These are phyloP conservation scores for Tholera decimalis DNA, from an alignment of 2,888 invertebrate genomes.

Conservation along the genomic window DNA sequence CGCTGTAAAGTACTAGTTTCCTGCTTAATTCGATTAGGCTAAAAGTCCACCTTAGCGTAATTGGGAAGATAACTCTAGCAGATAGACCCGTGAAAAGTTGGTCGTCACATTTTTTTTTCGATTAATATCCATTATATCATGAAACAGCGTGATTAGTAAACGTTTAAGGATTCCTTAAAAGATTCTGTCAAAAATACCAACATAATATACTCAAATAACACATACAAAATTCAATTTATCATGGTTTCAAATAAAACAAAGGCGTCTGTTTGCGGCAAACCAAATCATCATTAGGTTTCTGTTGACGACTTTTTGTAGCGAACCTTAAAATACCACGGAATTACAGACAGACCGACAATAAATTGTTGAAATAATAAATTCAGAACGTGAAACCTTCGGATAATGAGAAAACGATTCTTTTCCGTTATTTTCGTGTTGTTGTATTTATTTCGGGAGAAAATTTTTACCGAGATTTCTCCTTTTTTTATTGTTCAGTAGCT, in stretches of 20 bases:
- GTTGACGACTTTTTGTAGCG: conserved; percentile 44
- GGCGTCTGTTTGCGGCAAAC: conserved; percentile 15
- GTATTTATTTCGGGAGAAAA: conserved; percentile 30
- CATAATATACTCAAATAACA: not conserved
- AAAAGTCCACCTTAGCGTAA: too few relatives aligned
- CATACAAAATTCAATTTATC: conserved; percentile 12
- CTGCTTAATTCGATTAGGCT: too few relatives aligned
- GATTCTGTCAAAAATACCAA: too few relatives aligned
- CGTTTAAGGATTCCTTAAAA: too few relatives aligned
- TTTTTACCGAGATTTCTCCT: conserved; percentile 35
- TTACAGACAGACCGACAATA: conserved; percentile 62
- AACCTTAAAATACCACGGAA: conserved; percentile 53
- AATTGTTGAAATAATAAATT: conserved; percentile 65
- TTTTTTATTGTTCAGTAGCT: too few relatives aligned
- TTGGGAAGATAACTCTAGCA: too few relatives aligned
- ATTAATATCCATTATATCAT: too few relatives aligned
- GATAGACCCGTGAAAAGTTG: too few relatives aligned
- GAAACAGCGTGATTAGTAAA: too few relatives aligned
- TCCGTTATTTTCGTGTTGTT: conserved; percentile 55
- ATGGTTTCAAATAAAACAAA: conserved; percentile 22
- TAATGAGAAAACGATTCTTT: conserved; percentile 66
- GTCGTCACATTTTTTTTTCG: too few relatives aligned
- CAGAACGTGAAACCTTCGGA: conserved; percentile 49
- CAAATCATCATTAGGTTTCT: conserved; percentile 35
- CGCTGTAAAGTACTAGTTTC: too few relatives aligned